Percentiles rank a stretch among this genome's conserved stretches.
Conservation (phyloP, 2,888 invertebrate genomes). For the Aricia artaxerxes region DNA sequence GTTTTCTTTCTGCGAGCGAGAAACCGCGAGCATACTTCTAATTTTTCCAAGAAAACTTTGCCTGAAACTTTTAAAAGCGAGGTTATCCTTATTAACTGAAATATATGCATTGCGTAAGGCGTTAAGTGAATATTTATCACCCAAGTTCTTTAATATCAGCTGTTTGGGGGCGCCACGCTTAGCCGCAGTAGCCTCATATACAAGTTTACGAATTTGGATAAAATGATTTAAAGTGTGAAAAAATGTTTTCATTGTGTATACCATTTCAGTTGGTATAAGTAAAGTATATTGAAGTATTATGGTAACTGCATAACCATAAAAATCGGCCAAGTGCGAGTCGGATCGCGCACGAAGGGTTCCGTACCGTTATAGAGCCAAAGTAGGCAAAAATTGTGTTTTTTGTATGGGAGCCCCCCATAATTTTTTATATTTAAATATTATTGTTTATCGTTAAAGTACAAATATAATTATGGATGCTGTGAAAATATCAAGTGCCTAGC, state of each 20-base stretch:
- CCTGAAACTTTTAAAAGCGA: conserved; percentile 1
- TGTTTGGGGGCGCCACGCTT: conserved; percentile 46
- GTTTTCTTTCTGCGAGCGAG: neutral
- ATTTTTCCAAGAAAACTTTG: neutral
- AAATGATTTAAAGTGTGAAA: conserved; percentile 9
- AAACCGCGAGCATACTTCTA: neutral
- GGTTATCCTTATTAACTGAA: conserved; percentile 19
- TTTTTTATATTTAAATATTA: too few species aligned
- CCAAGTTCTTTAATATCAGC: conserved; percentile 79
- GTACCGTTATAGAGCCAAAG: too few species aligned
- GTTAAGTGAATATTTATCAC: conserved; percentile 75
- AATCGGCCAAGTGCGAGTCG: too few species aligned
- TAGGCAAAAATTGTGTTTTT: too few species aligned
- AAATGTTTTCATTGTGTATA: neutral
- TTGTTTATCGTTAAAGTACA: too few species aligned
- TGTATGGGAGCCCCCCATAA: too few species aligned
- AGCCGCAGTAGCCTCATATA: conserved; percentile 41
- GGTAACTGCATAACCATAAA: neutral
- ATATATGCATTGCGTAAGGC: conserved; percentile 19
- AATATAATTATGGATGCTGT: too few species aligned
- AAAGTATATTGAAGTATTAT: neutral
- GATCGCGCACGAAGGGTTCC: too few species aligned
- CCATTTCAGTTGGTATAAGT: neutral
- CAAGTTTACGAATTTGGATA: conserved; percentile 23
- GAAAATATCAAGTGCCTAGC: too few species aligned